Evolutionary conservation across 2,113 vertebrate genomes (phyloP).

Genomic region (Fukomys damarensis): DNA sequence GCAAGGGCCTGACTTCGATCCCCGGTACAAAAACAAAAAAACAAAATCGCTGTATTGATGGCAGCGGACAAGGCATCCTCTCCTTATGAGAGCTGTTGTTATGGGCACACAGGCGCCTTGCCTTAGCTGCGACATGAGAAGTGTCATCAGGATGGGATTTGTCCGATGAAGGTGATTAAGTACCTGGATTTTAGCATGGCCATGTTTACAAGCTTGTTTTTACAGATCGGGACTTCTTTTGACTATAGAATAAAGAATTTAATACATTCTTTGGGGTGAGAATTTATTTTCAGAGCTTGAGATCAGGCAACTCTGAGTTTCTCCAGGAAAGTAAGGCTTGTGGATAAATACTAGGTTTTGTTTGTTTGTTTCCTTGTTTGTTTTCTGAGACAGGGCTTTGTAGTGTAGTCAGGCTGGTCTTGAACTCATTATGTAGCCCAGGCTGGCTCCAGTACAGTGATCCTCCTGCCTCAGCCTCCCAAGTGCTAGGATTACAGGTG

Average conservation of each 20-base stretch:
- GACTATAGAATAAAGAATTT: background rate
- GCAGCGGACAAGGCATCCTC: background rate
- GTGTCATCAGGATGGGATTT: background rate
- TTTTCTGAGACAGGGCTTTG: background rate
- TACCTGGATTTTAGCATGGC: background rate
- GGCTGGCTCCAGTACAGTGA: background rate
- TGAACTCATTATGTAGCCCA: background rate
- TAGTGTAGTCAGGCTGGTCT: background rate
- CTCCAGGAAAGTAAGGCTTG: background rate
- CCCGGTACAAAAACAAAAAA: too few species aligned
- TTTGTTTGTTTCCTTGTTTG: background rate
- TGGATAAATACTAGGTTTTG: background rate
- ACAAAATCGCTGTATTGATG: background rate
- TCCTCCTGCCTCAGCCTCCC: background rate
- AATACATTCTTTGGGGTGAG: background rate
- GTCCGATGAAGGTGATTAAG: background rate
- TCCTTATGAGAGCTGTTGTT: background rate
- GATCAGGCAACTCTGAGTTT: background rate
- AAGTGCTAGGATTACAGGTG: background rate
- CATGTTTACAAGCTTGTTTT: background rate
- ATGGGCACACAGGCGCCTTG: background rate
- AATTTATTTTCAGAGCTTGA: slow-evolving; percentile 25
- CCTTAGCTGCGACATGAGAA: background rate
- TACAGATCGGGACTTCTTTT: background rate
- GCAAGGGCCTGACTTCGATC: too few species aligned